Evolutionary conservation across 2,888 invertebrate genomes (phyloP), one percentile per base, ranked within the genome.

Genomic region (Sussaba pulchella): DNA sequence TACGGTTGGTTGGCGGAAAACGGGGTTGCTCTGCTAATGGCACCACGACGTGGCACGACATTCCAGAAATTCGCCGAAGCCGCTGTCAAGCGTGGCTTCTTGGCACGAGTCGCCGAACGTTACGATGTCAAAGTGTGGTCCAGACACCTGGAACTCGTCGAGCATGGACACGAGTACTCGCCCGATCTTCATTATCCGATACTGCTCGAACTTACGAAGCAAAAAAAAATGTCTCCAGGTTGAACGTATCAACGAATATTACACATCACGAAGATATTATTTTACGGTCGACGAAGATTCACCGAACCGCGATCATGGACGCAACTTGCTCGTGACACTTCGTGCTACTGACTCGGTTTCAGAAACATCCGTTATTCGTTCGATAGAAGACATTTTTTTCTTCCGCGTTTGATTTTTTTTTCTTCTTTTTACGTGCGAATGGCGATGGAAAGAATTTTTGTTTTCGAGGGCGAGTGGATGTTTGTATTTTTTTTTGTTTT

Each of bases 11-110:
- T 96, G 85, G 92, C 94, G 12, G 92, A 93, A 17, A 92, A 93
- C 88, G 96, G 97, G 0, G 90, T 95, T 63, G 96, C 95, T 1
- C 92, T 96, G 81, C 94, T 97, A 52, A 96, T 97, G 94, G 97
- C 97, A 9, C 97, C 97, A 0, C 93, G 94, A 81, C 94, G 97
- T 54, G 96, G 96, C 2, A 93, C 94, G 84, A 96, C 97, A 6
- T 94, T 97, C 86, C 94, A 95, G 64, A 93, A 94, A 83, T 97
- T 97, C 91, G 93, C 94, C 47, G 93, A 94, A 63, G 94, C 95
- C 83, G 95, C 96, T 36, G 89, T 93, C 72, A 92, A 92, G 78
- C 93, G 93, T 77, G 95, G 95, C 8, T 95, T 96, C 86, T 82
- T 89, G 19, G 95, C 94, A 72, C 93, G 93, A 50, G 93, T 94